Percentiles rank a stretch among this genome's conserved stretches.
Evolutionary conservation across 2,888 invertebrate species (phyloP).

Genomic region (Orthosia gracilis): DNA sequence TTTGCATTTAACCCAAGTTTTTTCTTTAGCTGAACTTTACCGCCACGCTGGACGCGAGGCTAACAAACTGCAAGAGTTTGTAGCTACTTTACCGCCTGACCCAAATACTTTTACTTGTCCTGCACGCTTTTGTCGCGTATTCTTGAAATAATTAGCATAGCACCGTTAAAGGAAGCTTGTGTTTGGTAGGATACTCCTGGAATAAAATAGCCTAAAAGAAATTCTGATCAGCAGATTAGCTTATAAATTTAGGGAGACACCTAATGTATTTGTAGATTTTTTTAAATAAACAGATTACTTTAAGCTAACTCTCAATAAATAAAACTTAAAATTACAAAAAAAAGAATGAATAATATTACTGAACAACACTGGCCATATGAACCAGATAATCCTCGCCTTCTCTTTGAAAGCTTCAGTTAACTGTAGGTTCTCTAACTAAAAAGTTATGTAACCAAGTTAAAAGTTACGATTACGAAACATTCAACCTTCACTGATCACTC

Average conservation of each 20-base stretch:
- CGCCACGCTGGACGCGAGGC: conserved; percentile 47
- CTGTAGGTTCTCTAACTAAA: neutral
- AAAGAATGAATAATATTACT: neutral
- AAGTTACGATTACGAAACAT: conserved; percentile 39
- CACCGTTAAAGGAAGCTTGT: neutral
- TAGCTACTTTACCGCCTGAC: conserved; percentile 57
- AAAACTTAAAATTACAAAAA: too few relatives aligned
- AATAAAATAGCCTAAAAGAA: neutral
- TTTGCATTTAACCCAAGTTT: conserved; percentile 18
- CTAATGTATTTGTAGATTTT: too few relatives aligned
- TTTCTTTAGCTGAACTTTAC: conserved; percentile 33
- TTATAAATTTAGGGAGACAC: neutral
- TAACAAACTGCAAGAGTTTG: conserved; percentile 57
- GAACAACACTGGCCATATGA: neutral
- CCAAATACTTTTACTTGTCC: conserved; percentile 63
- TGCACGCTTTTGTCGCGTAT: conserved; percentile 52
- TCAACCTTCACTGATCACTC: conserved; percentile 37
- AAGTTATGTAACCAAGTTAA: neutral
- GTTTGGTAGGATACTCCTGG: neutral
- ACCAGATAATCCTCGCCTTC: too few relatives aligned
- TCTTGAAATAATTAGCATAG: conserved; percentile 44
- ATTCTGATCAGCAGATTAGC: neutral
- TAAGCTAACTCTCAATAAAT: too few relatives aligned
- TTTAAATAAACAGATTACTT: neutral
- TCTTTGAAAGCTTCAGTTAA: neutral